Conservation (phyloP, 2,888 invertebrate genomes). For the Synergus laeviventris region DNA sequence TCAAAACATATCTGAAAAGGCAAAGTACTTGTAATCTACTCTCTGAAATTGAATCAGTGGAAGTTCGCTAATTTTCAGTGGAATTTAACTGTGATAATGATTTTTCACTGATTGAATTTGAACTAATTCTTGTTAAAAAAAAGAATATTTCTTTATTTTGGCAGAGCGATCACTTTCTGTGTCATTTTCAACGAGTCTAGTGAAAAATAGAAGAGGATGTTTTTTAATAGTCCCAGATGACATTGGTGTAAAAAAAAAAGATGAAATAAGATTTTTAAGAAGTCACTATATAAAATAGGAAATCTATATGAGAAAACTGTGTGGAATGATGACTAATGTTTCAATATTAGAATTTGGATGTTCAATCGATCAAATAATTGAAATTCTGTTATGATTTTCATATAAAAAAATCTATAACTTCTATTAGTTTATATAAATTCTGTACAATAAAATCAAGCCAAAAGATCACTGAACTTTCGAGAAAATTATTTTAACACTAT, state of each 20-base stretch:
- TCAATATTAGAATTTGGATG: too few species aligned
- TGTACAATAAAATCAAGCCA: background rate
- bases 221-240: background rate
- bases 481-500: constrained; percentile 22
- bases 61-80: too few species aligned
- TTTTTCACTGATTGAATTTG: too few species aligned
- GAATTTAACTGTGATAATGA: too few species aligned
- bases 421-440: too few species aligned
- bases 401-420: too few species aligned
- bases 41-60: too few species aligned
- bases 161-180: background rate
- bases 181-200: background rate
- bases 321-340: background rate
- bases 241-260: background rate
- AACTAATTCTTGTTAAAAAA: background rate
- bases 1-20: background rate
- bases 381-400: too few species aligned
- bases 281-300: background rate
- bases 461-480: constrained; percentile 22
- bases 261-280: background rate
- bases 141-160: constrained; percentile 6
- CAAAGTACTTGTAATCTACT: background rate
- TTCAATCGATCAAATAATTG: too few species aligned
- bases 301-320: background rate
- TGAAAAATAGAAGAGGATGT: background rate